A percentile compares a stretch with the other conserved stretches of the same genome.
These are phyloP conservation scores for Pollenia griseotomentosa DNA, from an alignment of 2,888 invertebrate species.

Conservation along the genomic window DNA sequence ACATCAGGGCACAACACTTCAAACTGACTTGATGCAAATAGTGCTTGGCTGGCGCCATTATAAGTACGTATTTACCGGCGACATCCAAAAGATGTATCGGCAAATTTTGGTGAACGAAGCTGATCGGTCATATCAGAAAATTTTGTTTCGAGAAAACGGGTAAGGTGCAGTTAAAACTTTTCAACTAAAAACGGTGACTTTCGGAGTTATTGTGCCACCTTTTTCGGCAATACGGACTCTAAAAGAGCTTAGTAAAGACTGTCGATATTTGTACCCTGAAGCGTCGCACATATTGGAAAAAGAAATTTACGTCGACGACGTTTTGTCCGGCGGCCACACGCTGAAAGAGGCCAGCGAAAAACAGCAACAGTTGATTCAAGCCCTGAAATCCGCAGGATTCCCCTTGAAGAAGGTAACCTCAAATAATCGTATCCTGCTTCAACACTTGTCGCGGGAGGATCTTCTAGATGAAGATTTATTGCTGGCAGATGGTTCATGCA, in stretches of 20 bases:
- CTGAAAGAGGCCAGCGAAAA: background rate
- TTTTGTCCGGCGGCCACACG: slow-evolving; percentile 30
- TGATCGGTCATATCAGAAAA: slow-evolving; percentile 66
- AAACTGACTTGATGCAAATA: too few species aligned
- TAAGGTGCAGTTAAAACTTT: slow-evolving; percentile 38
- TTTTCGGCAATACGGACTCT: slow-evolving; percentile 68
- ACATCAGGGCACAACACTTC: too few species aligned
- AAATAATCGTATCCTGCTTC: background rate
- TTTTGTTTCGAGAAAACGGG: slow-evolving; percentile 48
- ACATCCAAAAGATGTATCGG: slow-evolving; percentile 73
- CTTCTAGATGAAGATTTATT: slow-evolving; percentile 30
- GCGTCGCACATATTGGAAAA: slow-evolving; percentile 30
- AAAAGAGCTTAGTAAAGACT: slow-evolving; percentile 46
- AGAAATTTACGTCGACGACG: slow-evolving; percentile 35
- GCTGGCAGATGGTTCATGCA: background rate
- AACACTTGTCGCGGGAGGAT: slow-evolving; percentile 35
- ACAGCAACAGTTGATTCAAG: background rate
- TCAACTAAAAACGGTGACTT: slow-evolving; percentile 37
- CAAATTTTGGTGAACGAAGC: slow-evolving; percentile 58
- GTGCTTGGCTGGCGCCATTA: too few species aligned
- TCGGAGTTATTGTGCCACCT: slow-evolving; percentile 62
- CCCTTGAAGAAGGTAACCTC: background rate
- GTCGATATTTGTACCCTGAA: slow-evolving; percentile 34
- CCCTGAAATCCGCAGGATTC: background rate
- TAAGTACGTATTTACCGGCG: slow-evolving; percentile 4